These are phyloP conservation scores for Ectropis crepuscularia DNA, from an alignment of 2,888 invertebrate species.

Conservation along the genomic window DNA sequence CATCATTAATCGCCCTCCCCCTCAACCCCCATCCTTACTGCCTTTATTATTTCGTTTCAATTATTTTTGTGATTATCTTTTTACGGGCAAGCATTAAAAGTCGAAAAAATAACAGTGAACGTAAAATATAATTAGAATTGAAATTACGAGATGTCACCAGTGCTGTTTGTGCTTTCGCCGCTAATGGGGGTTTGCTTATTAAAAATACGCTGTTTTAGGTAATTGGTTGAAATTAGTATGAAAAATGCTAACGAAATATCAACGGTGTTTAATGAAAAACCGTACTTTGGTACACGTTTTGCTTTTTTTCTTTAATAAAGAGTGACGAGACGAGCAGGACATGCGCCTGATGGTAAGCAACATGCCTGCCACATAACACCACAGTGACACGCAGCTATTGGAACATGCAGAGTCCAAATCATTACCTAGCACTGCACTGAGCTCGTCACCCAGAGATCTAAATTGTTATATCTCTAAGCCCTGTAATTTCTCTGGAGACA, in stretches of 20 bases:
- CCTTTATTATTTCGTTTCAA: conserved; percentile 85
- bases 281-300: background rate
- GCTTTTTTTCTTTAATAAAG: too few species aligned
- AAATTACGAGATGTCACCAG: conserved; percentile 79
- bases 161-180: conserved; percentile 52
- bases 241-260: conserved; percentile 9
- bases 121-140: conserved; percentile 82
- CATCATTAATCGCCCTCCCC: conserved; percentile 74
- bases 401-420: too few species aligned
- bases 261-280: background rate
- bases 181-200: conserved; percentile 56
- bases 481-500: too few species aligned
- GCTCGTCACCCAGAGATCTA: too few species aligned
- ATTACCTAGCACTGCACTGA: too few species aligned
- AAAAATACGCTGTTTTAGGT: conserved; percentile 46
- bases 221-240: conserved; percentile 41
- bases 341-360: too few species aligned
- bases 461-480: too few species aligned
- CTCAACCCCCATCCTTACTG: conserved; percentile 57
- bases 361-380: too few species aligned
- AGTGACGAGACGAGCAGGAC: too few species aligned
- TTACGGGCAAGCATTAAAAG: conserved; percentile 82
- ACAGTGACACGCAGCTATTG: too few species aligned
- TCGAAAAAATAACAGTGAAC: conserved; percentile 81
- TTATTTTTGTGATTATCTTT: conserved; percentile 85